Base-by-base conservation (phyloP, 2,888 invertebrate genomes). In the Esperia sulphurella region DNA sequence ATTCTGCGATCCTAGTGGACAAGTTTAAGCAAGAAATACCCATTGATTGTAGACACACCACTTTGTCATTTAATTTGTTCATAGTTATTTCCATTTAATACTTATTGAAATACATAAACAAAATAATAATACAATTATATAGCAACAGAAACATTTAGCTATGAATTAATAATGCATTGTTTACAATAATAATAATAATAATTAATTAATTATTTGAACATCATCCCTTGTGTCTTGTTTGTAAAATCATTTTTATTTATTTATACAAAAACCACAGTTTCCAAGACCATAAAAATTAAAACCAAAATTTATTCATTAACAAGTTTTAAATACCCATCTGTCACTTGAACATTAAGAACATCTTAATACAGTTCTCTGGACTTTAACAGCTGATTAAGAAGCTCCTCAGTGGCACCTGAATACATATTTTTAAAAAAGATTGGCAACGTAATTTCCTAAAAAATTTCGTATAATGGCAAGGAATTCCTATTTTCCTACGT, bases 91-190 rank as follows among this genome's bases (percentile, higher is more conserved):
- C 59, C 63, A 71, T 70, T 75, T 69, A 74, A 69, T 71, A 77
- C 72, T 75, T 76, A 77, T 60, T 65, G 68, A 64, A 74, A 71
- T 77, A 76, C 73, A 75, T 72, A 73, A 80, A 79, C 75, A 71
- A 77, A 73, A 78, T 68, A 70, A 68, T 76, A 71, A 77, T 74
- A 78, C 69, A 70, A 68, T 58, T 61, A 62, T 56, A 68, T 59
- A 71, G 70, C 67, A 65, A 66, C 62, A 54, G 43, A 67, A 71
- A 70, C 55, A 66, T 63, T 54, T 55, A 65, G 46, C 46, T 59
- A 55, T 47, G 47, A 48, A 55, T 57, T 50, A 55, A 66, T 56
- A 63, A 67, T 71, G 68, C 54, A 61, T 69, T 72, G 39, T 39
- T 39, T 39, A 53, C 3, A 31, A 10, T 31, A 31, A 31, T 31